Percentiles rank a stretch among this genome's conserved stretches.
Conservation (phyloP, 2,888 invertebrate species). For the Calliphora vomitoria region DNA sequence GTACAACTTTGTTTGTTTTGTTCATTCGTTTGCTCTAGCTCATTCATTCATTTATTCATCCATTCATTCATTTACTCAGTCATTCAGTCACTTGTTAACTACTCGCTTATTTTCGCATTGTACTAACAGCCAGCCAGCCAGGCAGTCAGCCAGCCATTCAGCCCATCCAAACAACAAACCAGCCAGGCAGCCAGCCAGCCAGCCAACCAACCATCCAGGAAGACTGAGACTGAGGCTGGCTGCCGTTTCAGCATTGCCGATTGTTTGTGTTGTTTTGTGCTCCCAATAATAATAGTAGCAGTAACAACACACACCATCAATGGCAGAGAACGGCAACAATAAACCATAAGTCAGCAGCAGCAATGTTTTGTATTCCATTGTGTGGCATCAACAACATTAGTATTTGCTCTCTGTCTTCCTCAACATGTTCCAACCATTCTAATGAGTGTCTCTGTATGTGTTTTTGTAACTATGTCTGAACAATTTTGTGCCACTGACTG, state of each 20-base stretch:
- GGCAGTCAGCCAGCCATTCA: conserved; percentile 31
- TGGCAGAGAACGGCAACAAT: conserved; percentile 63
- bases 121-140: conserved; percentile 34
- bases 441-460: conserved; percentile 40
- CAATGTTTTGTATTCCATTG: conserved; percentile 57
- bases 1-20: conserved; percentile 74
- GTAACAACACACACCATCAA: conserved; percentile 50
- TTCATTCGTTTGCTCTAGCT: conserved; percentile 70
- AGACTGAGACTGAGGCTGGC: conserved; percentile 56
- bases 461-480: conserved; percentile 24
- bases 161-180: conserved; percentile 15
- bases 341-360: conserved; percentile 68
- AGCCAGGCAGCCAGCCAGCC: conserved; percentile 53
- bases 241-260: conserved; percentile 59
- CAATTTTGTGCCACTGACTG: conserved; percentile 58
- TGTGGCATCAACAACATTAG: conserved; percentile 66
- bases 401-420: conserved; percentile 67
- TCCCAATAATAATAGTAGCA: conserved; percentile 67
- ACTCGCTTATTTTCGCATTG: conserved; percentile 71
- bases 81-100: conserved; percentile 73
- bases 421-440: conserved; percentile 55
- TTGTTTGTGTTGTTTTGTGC: conserved; percentile 59
- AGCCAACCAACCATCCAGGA: conserved; percentile 59
- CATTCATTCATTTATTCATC: conserved; percentile 70
- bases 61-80: conserved; percentile 70